These are phyloP conservation scores for Burhinus bistriatus DNA, from an alignment of 2,113 vertebrate species.

Conservation along the genomic window DNA sequence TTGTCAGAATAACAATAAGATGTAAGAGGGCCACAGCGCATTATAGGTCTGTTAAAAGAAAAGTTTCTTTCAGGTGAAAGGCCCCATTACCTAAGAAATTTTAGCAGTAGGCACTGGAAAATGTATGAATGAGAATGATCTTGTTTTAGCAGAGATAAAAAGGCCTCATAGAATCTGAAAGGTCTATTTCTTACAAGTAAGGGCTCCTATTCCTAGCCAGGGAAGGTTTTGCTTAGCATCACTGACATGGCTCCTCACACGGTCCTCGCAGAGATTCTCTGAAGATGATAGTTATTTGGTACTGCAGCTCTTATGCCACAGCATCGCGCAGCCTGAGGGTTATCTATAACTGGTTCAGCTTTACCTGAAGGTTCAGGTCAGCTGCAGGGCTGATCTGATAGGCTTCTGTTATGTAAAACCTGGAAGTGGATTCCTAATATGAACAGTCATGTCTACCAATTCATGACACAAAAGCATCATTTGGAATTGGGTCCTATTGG, in stretches of 20 bases:
- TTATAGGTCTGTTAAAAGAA: not conserved
- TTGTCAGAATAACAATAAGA: constrained; percentile 33
- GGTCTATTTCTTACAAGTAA: not conserved
- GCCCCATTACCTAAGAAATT: not conserved
- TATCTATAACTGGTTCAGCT: not conserved
- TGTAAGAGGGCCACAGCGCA: not conserved
- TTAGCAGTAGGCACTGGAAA: not conserved
- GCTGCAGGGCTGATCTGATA: not conserved
- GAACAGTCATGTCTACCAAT: not conserved
- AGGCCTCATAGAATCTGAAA: not conserved
- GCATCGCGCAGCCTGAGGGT: not conserved
- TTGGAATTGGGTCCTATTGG: not conserved
- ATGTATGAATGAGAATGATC: not conserved
- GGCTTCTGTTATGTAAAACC: not conserved
- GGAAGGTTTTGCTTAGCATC: not conserved
- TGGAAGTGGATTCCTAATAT: not conserved
- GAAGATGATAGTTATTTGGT: not conserved
- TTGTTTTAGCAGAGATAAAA: not conserved
- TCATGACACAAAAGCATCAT: not conserved
- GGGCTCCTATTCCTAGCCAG: not conserved
- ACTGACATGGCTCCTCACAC: not conserved
- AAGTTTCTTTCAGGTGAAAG: not conserved
- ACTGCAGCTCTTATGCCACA: not conserved
- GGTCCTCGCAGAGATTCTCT: not conserved
- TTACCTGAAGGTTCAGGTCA: not conserved